Percentiles rank a stretch among this genome's conserved stretches.
phyloP scores from a whole-genome alignment of 2,797 vertebrate species.

The Fistularia tabacaria region DNA sequence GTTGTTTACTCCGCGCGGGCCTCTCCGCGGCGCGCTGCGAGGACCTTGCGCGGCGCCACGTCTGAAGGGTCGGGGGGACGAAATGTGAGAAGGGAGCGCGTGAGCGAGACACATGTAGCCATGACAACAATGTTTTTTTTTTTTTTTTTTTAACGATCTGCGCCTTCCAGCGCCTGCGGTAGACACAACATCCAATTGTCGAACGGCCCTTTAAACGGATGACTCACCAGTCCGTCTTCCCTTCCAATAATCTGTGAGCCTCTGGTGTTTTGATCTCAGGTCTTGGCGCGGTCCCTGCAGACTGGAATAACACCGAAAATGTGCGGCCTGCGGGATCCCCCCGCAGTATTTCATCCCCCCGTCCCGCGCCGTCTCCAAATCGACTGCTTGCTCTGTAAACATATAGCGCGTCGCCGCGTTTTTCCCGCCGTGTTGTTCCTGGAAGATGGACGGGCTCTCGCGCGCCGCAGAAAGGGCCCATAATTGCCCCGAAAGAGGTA shows the following conservation, averaged over 20 bases:
- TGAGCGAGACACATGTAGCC: not conserved
- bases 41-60: too few species aligned
- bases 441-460: constrained; percentile 15
- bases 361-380: constrained; percentile 9
- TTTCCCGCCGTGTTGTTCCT: constrained; percentile 35
- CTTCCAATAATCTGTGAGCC: constrained; percentile 17
- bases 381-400: constrained; percentile 32
- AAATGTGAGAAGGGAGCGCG: too few species aligned
- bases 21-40: too few species aligned
- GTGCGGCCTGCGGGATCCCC: constrained; percentile 33
- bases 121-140: not conserved
- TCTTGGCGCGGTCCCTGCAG: not conserved
- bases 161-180: constrained; percentile 31
- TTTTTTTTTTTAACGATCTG: constrained; percentile 1
- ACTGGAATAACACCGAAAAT: constrained; percentile 31
- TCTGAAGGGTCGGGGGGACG: too few species aligned
- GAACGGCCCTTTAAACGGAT: constrained; percentile 18
- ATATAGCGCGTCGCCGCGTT: constrained; percentile 32
- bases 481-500: constrained; percentile 3
- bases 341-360: constrained; percentile 27
- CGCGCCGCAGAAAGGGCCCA: constrained; percentile 1
- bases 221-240: constrained; percentile 23
- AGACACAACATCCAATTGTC: constrained; percentile 42
- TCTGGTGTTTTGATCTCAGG: constrained; percentile 13
- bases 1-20: too few species aligned